Evolutionary conservation across 2,797 vertebrate species (phyloP), one percentile per base, ranked within the genome.

Genomic region (Holocentrus rufus): DNA sequence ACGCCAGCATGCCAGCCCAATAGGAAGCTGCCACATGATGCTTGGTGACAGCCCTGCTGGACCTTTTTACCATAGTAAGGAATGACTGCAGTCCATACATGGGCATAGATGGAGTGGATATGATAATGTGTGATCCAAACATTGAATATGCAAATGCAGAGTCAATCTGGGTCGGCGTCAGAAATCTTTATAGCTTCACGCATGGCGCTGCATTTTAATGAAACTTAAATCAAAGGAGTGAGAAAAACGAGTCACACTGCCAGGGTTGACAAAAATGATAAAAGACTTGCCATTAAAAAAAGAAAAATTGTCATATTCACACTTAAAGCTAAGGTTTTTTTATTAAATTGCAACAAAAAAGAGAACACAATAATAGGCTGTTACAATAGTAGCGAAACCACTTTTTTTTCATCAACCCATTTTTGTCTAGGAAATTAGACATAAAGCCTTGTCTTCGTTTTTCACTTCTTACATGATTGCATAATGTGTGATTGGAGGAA

Each of bases 21-120:
- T 82, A 77, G 87, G 89, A 91, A 75, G 85, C 79, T 39, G 77
- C 72, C 82, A 53, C 81, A 83, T 85, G 90, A 91, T 63, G 89
- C 69, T 72, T 8, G 1, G 74, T 82, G 90, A 88, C 89, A 85
- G 77, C 77, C 52, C 14, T 7, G 62, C 14, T 77, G 76, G 65
- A 87, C 82, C 69, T 79, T 82, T 82, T 58, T 39, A 76, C 59
- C 59, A 56, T 8, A 49, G 50, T 56, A 63, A 76, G 22, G 34
- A 70, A 79, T 36, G 56, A 82, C 69, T 20, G 11, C 47, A 64
- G 49, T 20, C 87, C 89, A 80, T 90, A 86, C 71, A 90, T 88
- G 90, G 89, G 79, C 88, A 88, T 57, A 25, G 61, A 84, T 47
- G 36, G 9, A 56, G 74, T 14, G 9, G 25, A 39, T 65, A 68